phyloP scores from a whole-genome alignment of 2,888 invertebrate species.

The Elegia similella region DNA sequence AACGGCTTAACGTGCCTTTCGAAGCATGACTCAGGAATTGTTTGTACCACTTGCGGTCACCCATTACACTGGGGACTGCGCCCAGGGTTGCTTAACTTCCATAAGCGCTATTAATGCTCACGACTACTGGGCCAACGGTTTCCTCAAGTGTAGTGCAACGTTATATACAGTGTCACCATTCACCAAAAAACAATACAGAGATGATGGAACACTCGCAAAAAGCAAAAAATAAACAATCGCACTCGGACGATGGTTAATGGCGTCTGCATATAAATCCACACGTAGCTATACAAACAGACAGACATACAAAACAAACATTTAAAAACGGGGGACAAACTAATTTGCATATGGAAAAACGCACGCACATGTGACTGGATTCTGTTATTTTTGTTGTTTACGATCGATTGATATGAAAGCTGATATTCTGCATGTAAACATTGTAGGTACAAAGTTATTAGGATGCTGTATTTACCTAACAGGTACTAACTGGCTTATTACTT shows the following conservation, averaged over 20 bases:
- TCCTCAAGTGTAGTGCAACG: too few species aligned
- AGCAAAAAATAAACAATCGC: slow-evolving; percentile 6
- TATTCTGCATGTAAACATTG: background rate
- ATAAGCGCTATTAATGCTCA: too few species aligned
- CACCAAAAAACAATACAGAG: background rate
- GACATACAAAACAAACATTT: slow-evolving; percentile 69
- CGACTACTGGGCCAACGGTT: too few species aligned
- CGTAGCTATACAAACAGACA: slow-evolving; percentile 42
- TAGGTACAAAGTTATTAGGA: background rate
- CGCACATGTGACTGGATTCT: slow-evolving; percentile 51
- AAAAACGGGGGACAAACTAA: slow-evolving; percentile 67
- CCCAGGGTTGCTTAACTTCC: too few species aligned
- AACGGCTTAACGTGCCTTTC: too few species aligned
- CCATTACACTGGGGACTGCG: too few species aligned
- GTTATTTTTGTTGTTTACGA: slow-evolving; percentile 6
- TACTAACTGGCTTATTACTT: too few species aligned
- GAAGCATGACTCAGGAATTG: too few species aligned
- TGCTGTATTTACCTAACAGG: too few species aligned
- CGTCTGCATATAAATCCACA: slow-evolving; percentile 35
- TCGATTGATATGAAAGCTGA: slow-evolving; percentile 12
- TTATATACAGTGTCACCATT: too few species aligned
- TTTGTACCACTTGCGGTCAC: too few species aligned
- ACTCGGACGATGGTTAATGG: slow-evolving; percentile 15
- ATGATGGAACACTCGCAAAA: background rate
- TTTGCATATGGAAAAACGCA: slow-evolving; percentile 76